Conservation (phyloP, 2,113 vertebrate species). For the Coracopsis vasa region DNA sequence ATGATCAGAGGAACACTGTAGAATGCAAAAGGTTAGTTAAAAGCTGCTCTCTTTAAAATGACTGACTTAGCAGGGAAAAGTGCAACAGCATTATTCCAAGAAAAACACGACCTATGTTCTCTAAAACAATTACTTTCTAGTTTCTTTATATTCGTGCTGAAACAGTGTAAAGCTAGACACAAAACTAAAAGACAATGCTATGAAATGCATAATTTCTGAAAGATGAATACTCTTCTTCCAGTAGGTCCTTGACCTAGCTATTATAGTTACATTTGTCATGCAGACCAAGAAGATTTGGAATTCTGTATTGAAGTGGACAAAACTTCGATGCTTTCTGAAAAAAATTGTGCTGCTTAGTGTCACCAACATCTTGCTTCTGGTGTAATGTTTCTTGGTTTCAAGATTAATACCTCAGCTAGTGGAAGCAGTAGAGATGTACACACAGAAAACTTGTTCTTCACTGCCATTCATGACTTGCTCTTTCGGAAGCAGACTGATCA, state of each 20-base stretch:
- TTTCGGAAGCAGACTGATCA: background rate
- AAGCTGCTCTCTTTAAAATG: background rate
- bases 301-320: background rate
- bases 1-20: background rate
- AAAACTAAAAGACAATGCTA: background rate
- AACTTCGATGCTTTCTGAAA: background rate
- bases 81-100: background rate
- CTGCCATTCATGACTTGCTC: background rate
- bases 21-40: background rate
- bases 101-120: background rate
- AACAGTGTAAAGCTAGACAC: background rate
- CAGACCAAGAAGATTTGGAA: background rate
- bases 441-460: background rate
- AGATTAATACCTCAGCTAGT: background rate
- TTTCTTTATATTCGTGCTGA: background rate
- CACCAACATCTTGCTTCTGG: background rate
- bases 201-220: background rate
- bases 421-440: background rate
- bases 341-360: background rate
- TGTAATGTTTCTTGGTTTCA: background rate
- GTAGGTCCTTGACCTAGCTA: background rate
- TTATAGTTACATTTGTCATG: background rate
- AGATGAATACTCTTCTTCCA: background rate
- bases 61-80: background rate
- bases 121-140: background rate